Evolutionary conservation across 2,888 invertebrate genomes (phyloP), one percentile per base, ranked within the genome.

Genomic region (Stenurella melanura): DNA sequence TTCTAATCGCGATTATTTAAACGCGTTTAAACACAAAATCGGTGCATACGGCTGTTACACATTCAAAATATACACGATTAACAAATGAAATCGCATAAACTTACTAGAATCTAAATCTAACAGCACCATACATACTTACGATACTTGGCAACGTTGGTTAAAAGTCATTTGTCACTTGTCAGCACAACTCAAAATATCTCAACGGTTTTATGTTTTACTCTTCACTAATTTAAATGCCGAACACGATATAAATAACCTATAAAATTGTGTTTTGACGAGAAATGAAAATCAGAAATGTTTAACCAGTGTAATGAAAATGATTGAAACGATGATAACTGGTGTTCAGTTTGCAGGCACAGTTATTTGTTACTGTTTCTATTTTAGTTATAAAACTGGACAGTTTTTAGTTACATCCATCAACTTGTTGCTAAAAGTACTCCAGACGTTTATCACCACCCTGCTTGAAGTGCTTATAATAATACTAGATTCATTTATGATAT

Each of bases 361-460:
- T 42, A 19, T 75, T 17, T 64, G 71, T 34, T 75, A 75, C 67
- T 26, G 66, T 54, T 71, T 75, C 10, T 71, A 75, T 34, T 50
- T 56, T 26, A 75, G 75, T 67, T 71, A 56, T 38, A 75, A 17
- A 58, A 71, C 57, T 5, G 75, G 75, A 18, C 57, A 75, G 19
- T 58, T 75, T 30, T 75, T 75, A 69, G 71, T 75, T 18, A 54
- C 15, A 2, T 15, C 38, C 15, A 11, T n/a, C 6, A 11, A 56
- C 18, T 19, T 63, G 19, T 66, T 57, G 2, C 50, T 71, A 18
- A 19, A 66, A 21, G 11, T 21, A 3, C n/a, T 66, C 7, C 5
- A 50, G 19, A 67, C n/a, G 63, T 9, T 71, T 9, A n/a, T 19
- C n/a, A 58, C 19, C 12, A 66, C 50, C 3, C 12, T 75, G 11